Base-by-base conservation (phyloP, 2,888 invertebrate species). In the Nymphalis polychloros region DNA sequence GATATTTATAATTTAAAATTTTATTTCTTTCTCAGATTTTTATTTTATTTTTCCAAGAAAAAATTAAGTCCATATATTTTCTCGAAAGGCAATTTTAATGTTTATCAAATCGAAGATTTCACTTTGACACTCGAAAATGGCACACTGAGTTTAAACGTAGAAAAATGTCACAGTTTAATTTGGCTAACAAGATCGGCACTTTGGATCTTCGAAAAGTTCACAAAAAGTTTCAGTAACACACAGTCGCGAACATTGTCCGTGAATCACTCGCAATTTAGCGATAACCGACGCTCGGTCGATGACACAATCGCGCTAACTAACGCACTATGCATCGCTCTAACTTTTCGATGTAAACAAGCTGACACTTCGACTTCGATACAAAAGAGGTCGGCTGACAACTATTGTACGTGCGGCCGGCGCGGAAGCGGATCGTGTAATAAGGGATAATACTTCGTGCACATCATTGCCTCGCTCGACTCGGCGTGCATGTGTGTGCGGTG, bases 361-460 rank as follows among this genome's bases (percentile, higher is more conserved):
- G 82, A 84, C 82, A 84, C 85, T 86, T 84, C 88, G 86, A 60
- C 86, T 84, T 76, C 77, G 81, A 84, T 55, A 61, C 87, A 87
- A 87, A 87, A 86, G 87, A 87, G 86, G 87, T 88, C 86, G 84
- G 76, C 80, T 76, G 88, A 85, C 88, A 77, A 87, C 87, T 86
- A 84, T 77, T 86, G 89, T 83, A 88, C 92, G 91, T 92, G 90
- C 90, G 87, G 83, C 87, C 85, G 78, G 85, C 84, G 78, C 85
- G 87, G 87, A 85, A 86, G 90, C 90, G 83, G 84, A 85, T 89
- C 89, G 88, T 90, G 90, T 92, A 92, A 92, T 92, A 88, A 87
- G 87, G 90, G 90, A 90, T 90, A 90, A 91, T 87, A 88, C 90
- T 87, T 85, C 85, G 90, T 88, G 91, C 89, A 91, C 92, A 91